Conservation (phyloP, 2,113 vertebrate species). For the Aplodontia rufa region DNA sequence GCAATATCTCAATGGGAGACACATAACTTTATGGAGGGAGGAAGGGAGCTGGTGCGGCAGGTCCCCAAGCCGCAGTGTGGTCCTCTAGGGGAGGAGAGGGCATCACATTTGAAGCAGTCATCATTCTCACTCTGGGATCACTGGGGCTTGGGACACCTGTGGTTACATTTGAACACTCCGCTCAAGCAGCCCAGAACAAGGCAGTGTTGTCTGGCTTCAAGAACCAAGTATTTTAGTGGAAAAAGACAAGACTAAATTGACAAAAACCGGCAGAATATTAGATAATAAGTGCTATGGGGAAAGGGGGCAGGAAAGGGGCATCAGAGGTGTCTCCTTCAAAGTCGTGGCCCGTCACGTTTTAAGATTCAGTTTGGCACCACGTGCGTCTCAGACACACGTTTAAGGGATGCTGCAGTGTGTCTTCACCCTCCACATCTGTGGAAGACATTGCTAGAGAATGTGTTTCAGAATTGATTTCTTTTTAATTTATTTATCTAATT, state of each 20-base stretch:
- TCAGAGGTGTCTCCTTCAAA: neutral
- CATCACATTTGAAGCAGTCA: neutral
- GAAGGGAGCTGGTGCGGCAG: no score
- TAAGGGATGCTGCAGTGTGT: no score
- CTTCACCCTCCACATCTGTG: neutral
- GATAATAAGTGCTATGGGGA: neutral
- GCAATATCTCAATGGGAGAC: neutral
- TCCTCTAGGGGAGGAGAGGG: neutral
- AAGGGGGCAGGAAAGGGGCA: neutral
- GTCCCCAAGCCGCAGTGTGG: no score
- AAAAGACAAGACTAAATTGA: neutral
- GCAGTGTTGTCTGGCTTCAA: neutral
- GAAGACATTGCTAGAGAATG: neutral
- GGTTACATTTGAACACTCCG: neutral
- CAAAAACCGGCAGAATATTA: neutral
- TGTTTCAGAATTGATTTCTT: neutral
- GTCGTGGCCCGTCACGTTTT: no score
- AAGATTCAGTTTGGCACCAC: neutral
- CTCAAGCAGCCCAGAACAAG: neutral
- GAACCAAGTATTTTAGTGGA: neutral
- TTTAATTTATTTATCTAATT: neutral
- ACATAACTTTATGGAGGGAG: no score
- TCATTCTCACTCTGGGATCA: rapidly evolving
- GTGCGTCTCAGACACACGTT: neutral
- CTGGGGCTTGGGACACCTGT: no score